phyloP scores from a whole-genome alignment of 37 sponge, comb jelly and placozoan genomes.

The Corticium candelabrum region DNA sequence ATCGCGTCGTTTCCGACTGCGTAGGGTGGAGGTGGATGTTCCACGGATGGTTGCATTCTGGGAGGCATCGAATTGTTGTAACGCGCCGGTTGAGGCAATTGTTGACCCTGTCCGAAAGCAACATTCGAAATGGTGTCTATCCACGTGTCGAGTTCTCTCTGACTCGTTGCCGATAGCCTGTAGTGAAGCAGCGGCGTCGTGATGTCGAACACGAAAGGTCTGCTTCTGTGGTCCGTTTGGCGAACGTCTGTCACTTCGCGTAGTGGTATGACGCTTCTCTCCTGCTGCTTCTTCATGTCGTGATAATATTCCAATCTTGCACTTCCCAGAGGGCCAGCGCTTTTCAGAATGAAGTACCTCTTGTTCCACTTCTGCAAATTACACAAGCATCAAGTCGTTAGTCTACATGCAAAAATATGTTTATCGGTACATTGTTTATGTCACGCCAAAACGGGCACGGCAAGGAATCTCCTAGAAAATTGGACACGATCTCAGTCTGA shows the following conservation, averaged over 20 bases:
- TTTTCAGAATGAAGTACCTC: background rate
- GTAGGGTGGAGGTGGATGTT: background rate
- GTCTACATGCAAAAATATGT: too few relatives aligned
- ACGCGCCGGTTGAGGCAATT: too few relatives aligned
- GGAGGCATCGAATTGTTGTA: background rate
- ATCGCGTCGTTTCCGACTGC: background rate
- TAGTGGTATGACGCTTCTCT: background rate
- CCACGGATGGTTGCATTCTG: too few relatives aligned
- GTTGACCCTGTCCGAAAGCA: background rate
- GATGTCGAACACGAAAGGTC: background rate
- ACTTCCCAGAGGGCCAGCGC: background rate
- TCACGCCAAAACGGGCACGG: too few relatives aligned
- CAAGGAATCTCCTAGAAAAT: too few relatives aligned
- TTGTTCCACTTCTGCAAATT: constrained; percentile 6
- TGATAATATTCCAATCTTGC: background rate
- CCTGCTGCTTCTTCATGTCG: background rate
- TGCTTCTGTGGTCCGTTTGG: background rate
- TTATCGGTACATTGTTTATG: too few relatives aligned
- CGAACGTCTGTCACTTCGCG: background rate
- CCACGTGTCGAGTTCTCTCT: background rate
- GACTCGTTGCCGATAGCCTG: background rate
- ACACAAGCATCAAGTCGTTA: too few relatives aligned
- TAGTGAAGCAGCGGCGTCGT: background rate
- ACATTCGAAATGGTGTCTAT: background rate
- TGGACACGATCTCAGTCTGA: too few relatives aligned